phyloP scores from a whole-genome alignment of 2,113 vertebrate species.

The Coptodon bakossiorum region DNA sequence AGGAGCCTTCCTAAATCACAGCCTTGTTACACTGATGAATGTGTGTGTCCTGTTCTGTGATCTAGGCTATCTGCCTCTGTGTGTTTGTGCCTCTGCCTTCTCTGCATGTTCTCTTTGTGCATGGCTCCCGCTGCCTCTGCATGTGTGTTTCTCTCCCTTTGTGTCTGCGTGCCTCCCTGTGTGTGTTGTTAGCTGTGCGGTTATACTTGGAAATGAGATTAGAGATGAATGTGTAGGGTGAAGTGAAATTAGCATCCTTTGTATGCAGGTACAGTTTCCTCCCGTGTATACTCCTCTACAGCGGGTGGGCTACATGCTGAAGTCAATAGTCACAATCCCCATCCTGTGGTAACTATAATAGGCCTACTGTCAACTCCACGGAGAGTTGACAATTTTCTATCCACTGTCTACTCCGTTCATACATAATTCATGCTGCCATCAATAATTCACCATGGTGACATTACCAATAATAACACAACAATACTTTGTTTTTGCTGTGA shows the following conservation, averaged over 20 bases:
- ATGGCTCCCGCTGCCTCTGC: background rate
- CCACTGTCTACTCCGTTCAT: slow-evolving; percentile 63
- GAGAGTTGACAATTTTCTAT: slow-evolving; percentile 66
- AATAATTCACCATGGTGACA: slow-evolving; percentile 76
- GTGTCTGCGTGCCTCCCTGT: background rate
- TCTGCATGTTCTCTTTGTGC: slow-evolving; percentile 43
- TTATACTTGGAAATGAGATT: slow-evolving; percentile 29
- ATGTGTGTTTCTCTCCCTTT: background rate
- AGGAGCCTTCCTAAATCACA: slow-evolving; percentile 73
- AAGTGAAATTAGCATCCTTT: slow-evolving; percentile 36
- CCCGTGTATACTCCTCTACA: slow-evolving; percentile 13
- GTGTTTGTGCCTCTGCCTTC: slow-evolving; percentile 29
- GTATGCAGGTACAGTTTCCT: slow-evolving; percentile 42
- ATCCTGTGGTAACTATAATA: slow-evolving; percentile 57
- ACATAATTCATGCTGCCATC: slow-evolving; percentile 67
- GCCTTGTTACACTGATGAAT: slow-evolving; percentile 73
- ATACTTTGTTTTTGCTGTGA: slow-evolving; percentile 72
- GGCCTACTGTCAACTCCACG: slow-evolving; percentile 51
- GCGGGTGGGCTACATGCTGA: slow-evolving; percentile 31
- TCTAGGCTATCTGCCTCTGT: slow-evolving; percentile 56
- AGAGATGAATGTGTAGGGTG: slow-evolving; percentile 22
- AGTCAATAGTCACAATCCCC: slow-evolving; percentile 58
- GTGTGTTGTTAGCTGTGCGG: slow-evolving; percentile 9
- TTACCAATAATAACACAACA: slow-evolving; percentile 76
- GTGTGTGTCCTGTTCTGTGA: slow-evolving; percentile 67